Base-by-base conservation (phyloP, 1,140 invertebrate species). In the Caligus rogercresseyi region DNA sequence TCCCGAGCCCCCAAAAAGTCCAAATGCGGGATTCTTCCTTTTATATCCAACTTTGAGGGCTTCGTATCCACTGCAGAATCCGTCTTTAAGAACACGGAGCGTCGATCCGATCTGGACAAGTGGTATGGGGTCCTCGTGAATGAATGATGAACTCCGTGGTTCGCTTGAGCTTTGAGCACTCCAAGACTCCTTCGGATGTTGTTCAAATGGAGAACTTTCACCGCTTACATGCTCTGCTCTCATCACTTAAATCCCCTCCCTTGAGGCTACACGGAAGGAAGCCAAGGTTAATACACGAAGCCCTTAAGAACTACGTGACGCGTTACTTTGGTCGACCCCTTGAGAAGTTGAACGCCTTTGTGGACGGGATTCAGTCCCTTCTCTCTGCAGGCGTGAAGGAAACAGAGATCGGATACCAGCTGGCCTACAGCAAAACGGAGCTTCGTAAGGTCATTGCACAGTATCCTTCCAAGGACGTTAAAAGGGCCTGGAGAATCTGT, bases 131-230 rank as follows among this genome's bases (percentile, higher is more conserved):
- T 85, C 72, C 75, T 98, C 59, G 81, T 92, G 1, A 77, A 76
- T 64, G 83, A 82, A 87, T 97, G 75, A 63, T 93, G 75, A 83
- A 87, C 67, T 84, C 82, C 61, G 89, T 95, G 64, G 76, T 80
- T 11, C 75, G 82, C 16, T 83, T 90, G 66, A 82, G 87, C 24
- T 78, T 77, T 60, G 89, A 93, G 69, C 90, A 95, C 72, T 81
- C 83, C 63, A 94, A 93, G 76, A 96, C 92, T 20, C 94, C 93
- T 15, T 80, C 82, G 56, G 86, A 95, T 78, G 90, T 97, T 52
- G 81, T 98, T 31, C 87, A 89, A 76, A 89, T 95, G 86, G 88
- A 98, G 79, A 98, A 98, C 76, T 98, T 89, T 73, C 93, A 98
- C 79, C 85, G 90, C 71, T 80, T 98, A 69, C 85, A 89, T 71